Percentiles rank a stretch among this genome's conserved stretches.
These are phyloP conservation scores for Stichodactyla mertensii DNA, from an alignment of 64 coral and sea anemone genomes.

Conservation along the genomic window DNA sequence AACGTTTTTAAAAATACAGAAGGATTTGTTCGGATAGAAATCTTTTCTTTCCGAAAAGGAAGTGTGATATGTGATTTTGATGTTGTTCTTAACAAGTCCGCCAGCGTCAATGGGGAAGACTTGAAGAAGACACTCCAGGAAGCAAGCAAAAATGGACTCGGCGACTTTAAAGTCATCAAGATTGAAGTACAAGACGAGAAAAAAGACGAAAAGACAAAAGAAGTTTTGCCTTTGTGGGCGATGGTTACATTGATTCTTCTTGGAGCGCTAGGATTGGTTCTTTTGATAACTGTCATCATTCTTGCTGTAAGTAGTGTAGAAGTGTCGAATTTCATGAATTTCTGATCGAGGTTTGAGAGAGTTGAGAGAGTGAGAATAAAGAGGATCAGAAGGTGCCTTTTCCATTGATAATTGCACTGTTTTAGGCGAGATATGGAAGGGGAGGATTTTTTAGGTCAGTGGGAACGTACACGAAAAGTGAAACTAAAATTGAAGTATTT, in stretches of 20 bases:
- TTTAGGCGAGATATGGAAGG: no score
- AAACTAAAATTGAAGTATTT: no score
- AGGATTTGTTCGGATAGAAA: conserved; percentile 26
- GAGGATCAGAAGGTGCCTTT: no score
- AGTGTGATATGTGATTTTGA: conserved; percentile 45
- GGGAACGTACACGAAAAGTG: no score
- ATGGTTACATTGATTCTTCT: conserved; percentile 26
- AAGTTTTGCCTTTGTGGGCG: conserved; percentile 32
- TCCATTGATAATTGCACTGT: no score
- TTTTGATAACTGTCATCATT: conserved; percentile 23
- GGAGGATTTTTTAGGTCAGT: no score
- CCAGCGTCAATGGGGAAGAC: background rate
- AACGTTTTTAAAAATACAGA: background rate
- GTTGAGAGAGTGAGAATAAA: no score
- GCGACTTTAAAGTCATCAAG: background rate
- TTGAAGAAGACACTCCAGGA: background rate
- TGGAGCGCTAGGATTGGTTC: conserved; percentile 19
- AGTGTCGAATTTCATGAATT: no score
- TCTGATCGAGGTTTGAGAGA: no score
- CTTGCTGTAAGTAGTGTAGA: conserved; percentile 25
- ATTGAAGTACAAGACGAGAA: conserved; percentile 22
- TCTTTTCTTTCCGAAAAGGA: conserved; percentile 34
- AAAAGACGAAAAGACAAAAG: background rate
- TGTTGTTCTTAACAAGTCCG: conserved; percentile 2
- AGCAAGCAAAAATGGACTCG: background rate